Evolutionary conservation across 23 tunicate species (phyloP), one percentile per base, ranked within the genome.

Genomic region (Styela clava): DNA sequence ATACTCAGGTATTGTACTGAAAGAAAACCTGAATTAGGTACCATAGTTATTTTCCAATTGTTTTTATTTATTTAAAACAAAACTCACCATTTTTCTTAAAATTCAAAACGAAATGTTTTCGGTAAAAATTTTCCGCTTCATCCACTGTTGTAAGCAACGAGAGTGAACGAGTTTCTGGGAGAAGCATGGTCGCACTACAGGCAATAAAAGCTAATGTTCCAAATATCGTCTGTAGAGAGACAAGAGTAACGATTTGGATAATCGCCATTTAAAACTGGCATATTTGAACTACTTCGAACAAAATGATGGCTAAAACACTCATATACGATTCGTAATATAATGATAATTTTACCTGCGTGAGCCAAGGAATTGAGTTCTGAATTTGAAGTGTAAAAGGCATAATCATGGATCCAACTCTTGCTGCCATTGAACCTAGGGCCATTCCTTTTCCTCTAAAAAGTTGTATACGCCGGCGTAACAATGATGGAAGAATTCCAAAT

Each of bases 361-460:
- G 27, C 90, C 90, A 86, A 12, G 90, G 85, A 24, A 86, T 62
- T 22, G 36, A 69, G 31, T 32, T 35, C 70, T 86, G 90, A n/a
- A 81, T 27, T 62, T 86, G 86, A 33, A 86, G 64, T 19, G 69
- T 81, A 23, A 86, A 81, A 18, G 90, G 90, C 24, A 83, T 33
- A 0, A 81, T 33, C 90, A 86, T 86, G 2, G 79, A 30, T 28
- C 90, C 90, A 33, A 86, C 85, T 44, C 90, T 44, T 23, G 90
- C 85, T 12, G 90, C 67, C 90, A 86, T 80, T 32, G 90, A 86
- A 20, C 90, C 90, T 70, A 86, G 22, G 33, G 85, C 71, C 30
- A 86, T 31, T 16, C 64, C 90, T 3, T 85, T 80, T 33, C 78
- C 28, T 73, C 90, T 86, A 56, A 7, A 35, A 34, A 52, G 22